phyloP scores from a whole-genome alignment of 2,797 vertebrate genomes.

The Cyclopterus lumpus region DNA sequence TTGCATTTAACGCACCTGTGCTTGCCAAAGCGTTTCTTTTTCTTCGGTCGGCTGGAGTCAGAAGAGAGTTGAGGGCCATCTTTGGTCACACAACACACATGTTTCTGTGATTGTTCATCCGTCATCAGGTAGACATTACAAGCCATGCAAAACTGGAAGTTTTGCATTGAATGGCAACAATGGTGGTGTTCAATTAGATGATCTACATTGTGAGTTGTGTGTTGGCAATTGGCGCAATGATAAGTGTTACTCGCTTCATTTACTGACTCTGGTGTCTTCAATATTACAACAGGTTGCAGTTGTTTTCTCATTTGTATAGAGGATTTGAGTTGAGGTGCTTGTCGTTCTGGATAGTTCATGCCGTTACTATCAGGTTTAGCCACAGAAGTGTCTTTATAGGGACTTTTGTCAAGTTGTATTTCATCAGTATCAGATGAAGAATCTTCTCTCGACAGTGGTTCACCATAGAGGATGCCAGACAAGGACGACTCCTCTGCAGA shows the following conservation, averaged over 20 bases:
- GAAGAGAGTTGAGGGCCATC: neutral
- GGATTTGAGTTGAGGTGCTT: conserved; percentile 46
- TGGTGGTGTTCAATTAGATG: conserved; percentile 81
- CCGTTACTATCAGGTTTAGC: neutral
- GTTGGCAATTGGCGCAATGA: conserved; percentile 74
- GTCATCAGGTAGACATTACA: conserved; percentile 72
- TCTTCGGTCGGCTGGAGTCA: conserved; percentile 11
- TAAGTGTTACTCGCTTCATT: conserved; percentile 52
- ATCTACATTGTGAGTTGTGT: conserved; percentile 61
- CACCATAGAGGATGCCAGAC: conserved; percentile 47
- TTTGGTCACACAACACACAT: conserved; percentile 60
- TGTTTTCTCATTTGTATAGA: conserved; percentile 65
- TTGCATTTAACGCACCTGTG: conserved; percentile 73
- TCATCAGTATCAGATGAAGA: conserved; percentile 57
- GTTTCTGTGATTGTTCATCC: conserved; percentile 51
- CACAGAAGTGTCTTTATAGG: conserved; percentile 4
- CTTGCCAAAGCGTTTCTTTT: conserved; percentile 11
- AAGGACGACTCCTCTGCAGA: conserved; percentile 27
- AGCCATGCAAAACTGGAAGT: conserved; percentile 71
- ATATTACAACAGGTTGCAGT: conserved; percentile 81
- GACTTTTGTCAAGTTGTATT: conserved; percentile 14
- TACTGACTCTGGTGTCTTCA: conserved; percentile 60
- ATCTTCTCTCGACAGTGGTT: conserved; percentile 67
- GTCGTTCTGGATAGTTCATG: conserved; percentile 17
- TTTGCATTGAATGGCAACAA: conserved; percentile 58